Evolutionary conservation across 1,140 invertebrate species (phyloP), one percentile per base, ranked within the genome.

Genomic region (Orius laevigatus): DNA sequence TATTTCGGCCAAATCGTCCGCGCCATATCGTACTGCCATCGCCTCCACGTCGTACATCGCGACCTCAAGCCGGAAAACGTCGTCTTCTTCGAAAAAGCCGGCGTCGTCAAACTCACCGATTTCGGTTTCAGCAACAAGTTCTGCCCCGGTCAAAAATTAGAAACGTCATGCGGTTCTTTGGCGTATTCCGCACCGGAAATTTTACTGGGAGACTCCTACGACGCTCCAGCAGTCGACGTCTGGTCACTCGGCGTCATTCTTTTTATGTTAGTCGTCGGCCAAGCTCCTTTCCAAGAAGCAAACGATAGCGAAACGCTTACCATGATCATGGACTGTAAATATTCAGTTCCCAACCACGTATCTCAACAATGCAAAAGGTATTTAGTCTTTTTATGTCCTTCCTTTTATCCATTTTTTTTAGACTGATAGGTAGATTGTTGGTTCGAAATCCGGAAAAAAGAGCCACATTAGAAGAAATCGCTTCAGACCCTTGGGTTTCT

Each of bases 271-370:
- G 94, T 98, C 1, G 93, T 87, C 69, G 95, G 95, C 11, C 79
- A 87, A 60, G 82, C 93, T 11, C 95, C 95, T 11, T 98, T 98
- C 65, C 92, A 98, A 69, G 94, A 98, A 70, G 91, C 92, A 16
- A 98, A 97, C 67, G 95, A 98, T 64, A 96, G 90, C 60, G 95
- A 98, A 73, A 98, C 95, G 1, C 67, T 98, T 11, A 98, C 92
- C 1, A 97, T 95, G 89, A 98, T 98, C 53, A 94, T 98, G 86
- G 95, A 98, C 63, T 97, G 93, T 70, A 96, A 95, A 74, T 98
- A 97, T 63, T 81, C 81, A 42, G 81, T 97, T 58, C 92, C 94
- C 47, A 62, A 73, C 19, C 81, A 93, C 64, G 78, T 98, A 19
- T 90, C 89, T n/a, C 67, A 73, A 15, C 74, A 76, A 49, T 97